Percentiles rank a stretch among this genome's conserved stretches.
Conservation (phyloP, 2,797 vertebrate species). For the Sphaeramia orbicularis region DNA sequence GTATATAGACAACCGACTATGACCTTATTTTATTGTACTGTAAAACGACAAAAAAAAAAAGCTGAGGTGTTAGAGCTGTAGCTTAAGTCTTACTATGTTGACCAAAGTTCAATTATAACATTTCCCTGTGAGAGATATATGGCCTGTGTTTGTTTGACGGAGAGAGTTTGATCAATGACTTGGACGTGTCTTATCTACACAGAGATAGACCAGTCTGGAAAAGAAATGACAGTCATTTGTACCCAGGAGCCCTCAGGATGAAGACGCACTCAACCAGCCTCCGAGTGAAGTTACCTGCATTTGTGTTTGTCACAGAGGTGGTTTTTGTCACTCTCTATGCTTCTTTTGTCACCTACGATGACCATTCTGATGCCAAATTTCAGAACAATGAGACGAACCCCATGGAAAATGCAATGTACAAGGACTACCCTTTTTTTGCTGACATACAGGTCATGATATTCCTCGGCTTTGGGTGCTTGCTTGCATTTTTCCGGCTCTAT, state of each 20-base stretch:
- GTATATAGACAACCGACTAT: not conserved
- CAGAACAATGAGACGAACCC: conserved; percentile 68
- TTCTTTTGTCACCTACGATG: conserved; percentile 85
- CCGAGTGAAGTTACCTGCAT: conserved; percentile 77
- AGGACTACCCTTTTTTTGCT: conserved; percentile 86
- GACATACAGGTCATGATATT: conserved; percentile 91
- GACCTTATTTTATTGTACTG: conserved; percentile 18
- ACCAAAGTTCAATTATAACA: conserved; percentile 74
- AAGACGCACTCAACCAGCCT: conserved; percentile 64
- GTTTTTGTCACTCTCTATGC: conserved; percentile 80
- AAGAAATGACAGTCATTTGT: conserved; percentile 37
- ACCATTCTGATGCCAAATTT: conserved; percentile 66
- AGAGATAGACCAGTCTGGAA: conserved; percentile 42
- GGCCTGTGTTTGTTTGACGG: conserved; percentile 23
- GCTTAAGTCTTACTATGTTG: conserved; percentile 43
- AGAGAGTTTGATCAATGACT: conserved; percentile 42
- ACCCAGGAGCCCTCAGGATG: conserved; percentile 67
- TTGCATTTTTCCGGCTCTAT: conserved; percentile 87
- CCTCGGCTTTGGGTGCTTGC: conserved; percentile 88
- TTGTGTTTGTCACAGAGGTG: conserved; percentile 81
- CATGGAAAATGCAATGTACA: conserved; percentile 77
- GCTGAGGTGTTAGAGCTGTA: conserved; percentile 37
- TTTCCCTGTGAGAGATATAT: conserved; percentile 19
- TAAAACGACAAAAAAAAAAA: conserved; percentile 19
- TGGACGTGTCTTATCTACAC: conserved; percentile 69